A percentile compares a stretch with the other conserved stretches of the same genome.
Conservation (phyloP, 1,140 invertebrate genomes). For the Drosophila subpulchrella region DNA sequence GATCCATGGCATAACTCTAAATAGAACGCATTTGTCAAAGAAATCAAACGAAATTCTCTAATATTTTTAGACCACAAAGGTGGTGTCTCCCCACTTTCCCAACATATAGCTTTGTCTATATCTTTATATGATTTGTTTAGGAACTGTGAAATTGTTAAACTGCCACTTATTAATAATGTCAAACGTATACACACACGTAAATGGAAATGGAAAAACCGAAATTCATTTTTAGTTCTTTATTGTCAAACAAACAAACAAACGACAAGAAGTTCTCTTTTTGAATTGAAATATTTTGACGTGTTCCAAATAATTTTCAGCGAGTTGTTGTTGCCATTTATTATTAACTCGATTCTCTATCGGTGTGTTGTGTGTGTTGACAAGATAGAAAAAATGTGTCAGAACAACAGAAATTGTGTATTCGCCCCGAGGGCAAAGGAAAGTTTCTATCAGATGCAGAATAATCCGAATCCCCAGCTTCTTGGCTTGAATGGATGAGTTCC, state of each 20-base stretch:
- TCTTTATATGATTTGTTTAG: slow-evolving; percentile 62
- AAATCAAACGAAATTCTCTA: slow-evolving; percentile 67
- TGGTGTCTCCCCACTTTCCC: not conserved
- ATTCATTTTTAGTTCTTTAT: slow-evolving; percentile 77
- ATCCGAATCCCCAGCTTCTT: slow-evolving; percentile 21
- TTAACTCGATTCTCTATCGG: slow-evolving; percentile 55
- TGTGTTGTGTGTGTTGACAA: slow-evolving; percentile 50
- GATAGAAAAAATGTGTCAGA: slow-evolving; percentile 68
- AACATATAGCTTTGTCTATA: slow-evolving; percentile 20
- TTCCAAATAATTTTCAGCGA: slow-evolving; percentile 64
- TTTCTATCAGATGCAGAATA: slow-evolving; percentile 44
- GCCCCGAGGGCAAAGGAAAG: slow-evolving; percentile 35
- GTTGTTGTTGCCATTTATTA: slow-evolving; percentile 63
- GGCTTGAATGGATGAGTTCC: slow-evolving; percentile 57
- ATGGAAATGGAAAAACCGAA: slow-evolving; percentile 22
- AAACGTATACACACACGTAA: slow-evolving; percentile 11
- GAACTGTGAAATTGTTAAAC: slow-evolving; percentile 80
- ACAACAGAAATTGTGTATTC: slow-evolving; percentile 41
- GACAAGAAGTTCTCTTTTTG: slow-evolving; percentile 49
- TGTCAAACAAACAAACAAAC: slow-evolving; percentile 60
- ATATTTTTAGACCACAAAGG: slow-evolving; percentile 56
- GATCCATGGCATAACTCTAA: slow-evolving; percentile 74
- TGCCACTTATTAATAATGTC: slow-evolving; percentile 78
- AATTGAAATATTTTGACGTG: slow-evolving; percentile 82
- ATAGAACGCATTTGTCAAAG: slow-evolving; percentile 75